phyloP scores from a whole-genome alignment of 2,888 invertebrate genomes.

The Clunio marinus region DNA sequence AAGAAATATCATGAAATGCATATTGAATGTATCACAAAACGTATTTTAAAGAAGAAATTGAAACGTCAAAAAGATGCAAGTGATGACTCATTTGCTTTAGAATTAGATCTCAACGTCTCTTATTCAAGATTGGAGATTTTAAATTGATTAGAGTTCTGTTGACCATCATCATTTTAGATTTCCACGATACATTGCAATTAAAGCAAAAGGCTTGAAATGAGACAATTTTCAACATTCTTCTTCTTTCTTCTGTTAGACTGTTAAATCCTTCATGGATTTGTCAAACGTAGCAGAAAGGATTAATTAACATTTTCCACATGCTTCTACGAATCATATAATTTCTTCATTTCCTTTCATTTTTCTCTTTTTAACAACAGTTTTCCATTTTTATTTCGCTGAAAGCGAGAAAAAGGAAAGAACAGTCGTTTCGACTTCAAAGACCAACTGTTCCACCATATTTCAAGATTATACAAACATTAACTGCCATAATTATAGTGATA shows the following conservation, averaged over 20 bases:
- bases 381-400: not conserved
- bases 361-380: not conserved
- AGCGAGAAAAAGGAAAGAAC: not conserved
- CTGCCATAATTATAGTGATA: conserved; percentile 39
- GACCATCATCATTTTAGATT: too few relatives aligned
- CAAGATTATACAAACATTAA: conserved; percentile 38
- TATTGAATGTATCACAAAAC: conserved; percentile 3
- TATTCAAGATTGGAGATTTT: too few relatives aligned
- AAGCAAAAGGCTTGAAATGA: too few relatives aligned
- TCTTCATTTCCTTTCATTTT: not conserved
- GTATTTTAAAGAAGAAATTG: conserved; percentile 28
- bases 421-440: conserved; percentile 2
- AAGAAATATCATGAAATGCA: not conserved
- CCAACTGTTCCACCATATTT: conserved; percentile 37
- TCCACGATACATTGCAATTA: too few relatives aligned
- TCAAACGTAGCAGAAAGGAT: conserved; percentile 11
- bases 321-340: not conserved
- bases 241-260: not conserved
- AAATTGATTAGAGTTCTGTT: too few relatives aligned
- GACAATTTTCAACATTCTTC: not conserved
- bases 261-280: conserved; percentile 9
- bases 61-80: conserved; percentile 20
- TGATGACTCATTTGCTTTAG: not conserved
- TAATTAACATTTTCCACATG: conserved; percentile 26
- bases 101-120: too few relatives aligned